Percentiles rank a stretch among this genome's conserved stretches.
Conservation (phyloP, 1,140 invertebrate species). For the Drosophila lowei region DNA sequence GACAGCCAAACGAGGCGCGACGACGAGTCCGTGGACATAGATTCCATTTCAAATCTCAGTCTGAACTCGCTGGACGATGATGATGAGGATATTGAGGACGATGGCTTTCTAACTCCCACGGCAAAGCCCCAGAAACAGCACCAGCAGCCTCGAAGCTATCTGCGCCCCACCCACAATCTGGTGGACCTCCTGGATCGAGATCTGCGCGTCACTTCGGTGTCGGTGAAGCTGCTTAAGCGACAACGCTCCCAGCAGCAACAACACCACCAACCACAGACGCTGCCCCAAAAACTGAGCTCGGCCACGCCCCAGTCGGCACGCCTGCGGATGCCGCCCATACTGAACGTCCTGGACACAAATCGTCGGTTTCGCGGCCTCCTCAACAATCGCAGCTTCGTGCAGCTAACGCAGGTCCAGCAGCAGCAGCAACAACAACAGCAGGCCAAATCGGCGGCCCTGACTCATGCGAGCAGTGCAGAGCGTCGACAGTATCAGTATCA, state of each 20-base stretch:
- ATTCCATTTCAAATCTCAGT: constrained; percentile 70
- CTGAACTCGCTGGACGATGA: constrained; percentile 65
- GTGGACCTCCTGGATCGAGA: constrained; percentile 62
- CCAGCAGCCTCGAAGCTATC: constrained; percentile 26
- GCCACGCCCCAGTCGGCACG: constrained; percentile 53
- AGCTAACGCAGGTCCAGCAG: constrained; percentile 74
- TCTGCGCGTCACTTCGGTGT: constrained; percentile 61
- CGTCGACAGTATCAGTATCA: constrained; percentile 26
- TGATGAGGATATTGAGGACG: constrained; percentile 58
- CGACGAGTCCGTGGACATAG: constrained; percentile 51
- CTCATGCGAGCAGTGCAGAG: constrained; percentile 39
- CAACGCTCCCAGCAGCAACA: constrained; percentile 49
- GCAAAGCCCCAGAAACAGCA: constrained; percentile 33
- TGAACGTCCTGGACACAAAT: constrained; percentile 74
- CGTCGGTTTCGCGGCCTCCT: constrained; percentile 65
- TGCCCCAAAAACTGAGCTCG: constrained; percentile 26
- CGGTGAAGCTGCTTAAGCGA: constrained; percentile 60
- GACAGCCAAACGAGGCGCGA: constrained; percentile 38
- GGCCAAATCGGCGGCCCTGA: constrained; percentile 72
- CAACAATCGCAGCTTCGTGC: constrained; percentile 75
- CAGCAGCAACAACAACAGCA: constrained; percentile 44
- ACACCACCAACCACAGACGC: background rate
- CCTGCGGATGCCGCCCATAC: constrained; percentile 75
- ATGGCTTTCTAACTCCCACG: constrained; percentile 68
- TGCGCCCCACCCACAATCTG: constrained; percentile 47